Evolutionary conservation across 1,140 invertebrate species (phyloP), one percentile per base, ranked within the genome.

Genomic region (Drosophila lacertosa): DNA sequence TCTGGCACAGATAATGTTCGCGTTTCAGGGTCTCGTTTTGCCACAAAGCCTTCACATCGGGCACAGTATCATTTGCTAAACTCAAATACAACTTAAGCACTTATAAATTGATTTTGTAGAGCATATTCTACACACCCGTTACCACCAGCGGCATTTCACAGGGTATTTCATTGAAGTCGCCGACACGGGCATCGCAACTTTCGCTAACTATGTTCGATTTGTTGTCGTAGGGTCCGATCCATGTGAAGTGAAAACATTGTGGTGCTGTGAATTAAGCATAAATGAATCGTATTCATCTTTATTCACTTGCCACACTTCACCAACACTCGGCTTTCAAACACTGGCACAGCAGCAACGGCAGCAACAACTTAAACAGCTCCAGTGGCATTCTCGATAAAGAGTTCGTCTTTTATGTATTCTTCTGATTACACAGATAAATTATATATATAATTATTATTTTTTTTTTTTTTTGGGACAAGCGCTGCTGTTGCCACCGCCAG

Each of bases 211-310:
- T 81, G 24, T 86, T 71, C 1, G 77, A 42, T 33, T 90, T 88
- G 51, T 89, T 81, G 24, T 71, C 70, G 13, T 82, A 89, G 11
- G 89, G 83, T 6, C 89, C 89, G n/a, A 90, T 44, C 89, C 89
- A 90, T 15, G 89, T 90, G 10, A 90, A 90, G 11, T 79, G 80
- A 69, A 90, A 90, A 13, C 89, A 90, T 65, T 90, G 78, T 0
- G 89, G 89, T 15, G 60, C 88, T 90, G 40, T 15, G n/a, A 54
- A 48, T 29, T 4, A 13, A 29, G 33, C 24, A 53, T 16, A 48
- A 40, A 29, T 69, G 11, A 45, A 18, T 32, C 6, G 39, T 24
- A 47, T 22, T 42, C 5, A n/a, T 15, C 15, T 6, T 0, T 0
- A 39, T 57, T 42, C 6, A 20, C 7, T 44, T 42, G 20, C 6